These are phyloP conservation scores for Lymantria monacha DNA, from an alignment of 2,888 invertebrate genomes.

Conservation along the genomic window DNA sequence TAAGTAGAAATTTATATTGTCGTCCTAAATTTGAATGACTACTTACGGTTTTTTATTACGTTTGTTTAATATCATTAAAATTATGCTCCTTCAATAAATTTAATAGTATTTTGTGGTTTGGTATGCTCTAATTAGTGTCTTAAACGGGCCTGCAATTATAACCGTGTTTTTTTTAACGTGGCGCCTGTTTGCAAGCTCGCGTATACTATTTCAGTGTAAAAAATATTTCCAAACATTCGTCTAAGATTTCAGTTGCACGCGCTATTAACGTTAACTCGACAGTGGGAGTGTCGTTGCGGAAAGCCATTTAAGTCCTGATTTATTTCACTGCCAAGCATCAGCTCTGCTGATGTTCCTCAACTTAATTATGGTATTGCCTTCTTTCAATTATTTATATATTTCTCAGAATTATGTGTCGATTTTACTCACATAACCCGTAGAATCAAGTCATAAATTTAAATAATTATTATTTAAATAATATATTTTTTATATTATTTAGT, in stretches of 20 bases:
- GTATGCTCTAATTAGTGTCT: conserved; percentile 54
- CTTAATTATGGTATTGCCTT: conserved; percentile 72
- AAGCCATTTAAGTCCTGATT: conserved; percentile 77
- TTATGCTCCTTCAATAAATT: conserved; percentile 41
- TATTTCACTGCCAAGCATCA: conserved; percentile 64
- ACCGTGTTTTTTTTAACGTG: conserved; percentile 53
- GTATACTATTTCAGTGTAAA: conserved; percentile 65
- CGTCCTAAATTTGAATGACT: conserved; percentile 46
- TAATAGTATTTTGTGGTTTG: conserved; percentile 36
- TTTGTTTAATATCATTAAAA: conserved; percentile 48
- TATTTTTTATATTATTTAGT: no score
- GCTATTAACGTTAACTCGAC: conserved; percentile 76
- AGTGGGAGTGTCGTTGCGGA: conserved; percentile 76
- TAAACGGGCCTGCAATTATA: conserved; percentile 51
- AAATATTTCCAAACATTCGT: conserved; percentile 66
- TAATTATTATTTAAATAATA: no score
- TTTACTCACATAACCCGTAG: not conserved
- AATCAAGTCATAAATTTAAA: no score
- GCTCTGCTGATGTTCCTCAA: conserved; percentile 66
- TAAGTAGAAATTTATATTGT: conserved; percentile 45
- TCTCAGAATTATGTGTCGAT: conserved; percentile 39
- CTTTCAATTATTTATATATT: conserved; percentile 59
- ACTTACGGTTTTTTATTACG: conserved; percentile 43
- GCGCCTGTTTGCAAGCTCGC: conserved; percentile 58
- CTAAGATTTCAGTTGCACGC: conserved; percentile 76